Conservation (phyloP, 2,113 vertebrate genomes). For the Anoura caudifer region DNA sequence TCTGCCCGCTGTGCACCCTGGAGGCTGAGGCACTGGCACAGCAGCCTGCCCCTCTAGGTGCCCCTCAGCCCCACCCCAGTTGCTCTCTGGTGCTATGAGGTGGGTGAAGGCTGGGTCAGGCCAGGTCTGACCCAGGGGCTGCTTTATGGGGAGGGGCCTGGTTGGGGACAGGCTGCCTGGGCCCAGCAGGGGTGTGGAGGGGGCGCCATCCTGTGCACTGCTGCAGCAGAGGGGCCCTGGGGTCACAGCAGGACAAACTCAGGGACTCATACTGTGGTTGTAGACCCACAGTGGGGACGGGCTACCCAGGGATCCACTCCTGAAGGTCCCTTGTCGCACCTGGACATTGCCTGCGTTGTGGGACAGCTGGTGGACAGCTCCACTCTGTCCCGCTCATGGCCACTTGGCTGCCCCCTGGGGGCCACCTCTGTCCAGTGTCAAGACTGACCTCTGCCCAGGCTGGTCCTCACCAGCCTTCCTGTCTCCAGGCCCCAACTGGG, state of each 20-base stretch:
- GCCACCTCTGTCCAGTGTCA: accelerated
- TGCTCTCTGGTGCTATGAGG: not conserved
- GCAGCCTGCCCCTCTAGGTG: not conserved
- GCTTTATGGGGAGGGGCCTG: too few relatives aligned
- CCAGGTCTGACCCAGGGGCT: not conserved
- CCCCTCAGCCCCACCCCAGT: too few relatives aligned
- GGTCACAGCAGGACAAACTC: not conserved
- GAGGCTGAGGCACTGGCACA: accelerated
- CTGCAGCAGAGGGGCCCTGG: not conserved
- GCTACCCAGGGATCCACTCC: not conserved
- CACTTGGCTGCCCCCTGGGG: not conserved
- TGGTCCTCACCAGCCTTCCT: not conserved
- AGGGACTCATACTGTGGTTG: accelerated
- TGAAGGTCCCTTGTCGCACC: accelerated
- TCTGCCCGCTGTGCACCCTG: accelerated
- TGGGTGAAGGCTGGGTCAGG: not conserved
- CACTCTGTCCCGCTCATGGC: not conserved
- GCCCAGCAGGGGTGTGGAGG: not conserved
- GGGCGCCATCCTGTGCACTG: not conserved
- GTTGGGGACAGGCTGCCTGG: not conserved
- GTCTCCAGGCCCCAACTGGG: not conserved
- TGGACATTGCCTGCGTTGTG: not conserved
- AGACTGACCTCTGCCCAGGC: not conserved
- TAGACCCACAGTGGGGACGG: accelerated
- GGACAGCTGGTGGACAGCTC: not conserved